Conservation (phyloP, 2,113 vertebrate species). For the Ia io region DNA sequence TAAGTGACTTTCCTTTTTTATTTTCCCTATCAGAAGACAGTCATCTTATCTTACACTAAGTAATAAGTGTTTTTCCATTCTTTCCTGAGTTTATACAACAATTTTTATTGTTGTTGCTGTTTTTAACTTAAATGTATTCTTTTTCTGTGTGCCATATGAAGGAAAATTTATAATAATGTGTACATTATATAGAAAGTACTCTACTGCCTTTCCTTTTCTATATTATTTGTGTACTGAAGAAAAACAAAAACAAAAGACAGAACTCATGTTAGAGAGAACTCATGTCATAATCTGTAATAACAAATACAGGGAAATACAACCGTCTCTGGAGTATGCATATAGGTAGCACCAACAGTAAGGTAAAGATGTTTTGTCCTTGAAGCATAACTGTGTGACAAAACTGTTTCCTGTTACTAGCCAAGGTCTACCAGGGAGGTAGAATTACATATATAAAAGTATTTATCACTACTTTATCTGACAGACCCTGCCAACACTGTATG, state of each 20-base stretch:
- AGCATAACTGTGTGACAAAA: neutral
- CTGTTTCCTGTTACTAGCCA: neutral
- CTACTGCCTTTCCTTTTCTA: neutral
- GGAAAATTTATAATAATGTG: neutral
- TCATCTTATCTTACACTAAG: neutral
- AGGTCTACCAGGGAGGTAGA: neutral
- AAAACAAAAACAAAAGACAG: neutral
- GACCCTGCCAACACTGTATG: neutral
- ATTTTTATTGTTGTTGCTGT: neutral
- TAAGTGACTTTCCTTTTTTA: neutral
- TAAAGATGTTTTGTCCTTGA: neutral
- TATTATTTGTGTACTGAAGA: neutral
- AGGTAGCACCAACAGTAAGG: neutral
- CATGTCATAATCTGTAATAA: neutral
- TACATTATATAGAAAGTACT: neutral
- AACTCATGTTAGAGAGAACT: neutral
- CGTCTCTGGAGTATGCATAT: neutral
- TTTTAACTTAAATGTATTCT: constrained; percentile 43
- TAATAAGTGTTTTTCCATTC: constrained; percentile 15
- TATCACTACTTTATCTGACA: neutral
- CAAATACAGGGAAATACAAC: neutral
- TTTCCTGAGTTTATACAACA: neutral
- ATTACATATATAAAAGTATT: neutral
- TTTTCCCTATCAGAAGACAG: neutral
- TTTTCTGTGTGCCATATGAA: neutral